A percentile compares a stretch with the other conserved stretches of the same genome.
phyloP scores from a whole-genome alignment of 2,797 vertebrate genomes.

The Eulemur mongoz region DNA sequence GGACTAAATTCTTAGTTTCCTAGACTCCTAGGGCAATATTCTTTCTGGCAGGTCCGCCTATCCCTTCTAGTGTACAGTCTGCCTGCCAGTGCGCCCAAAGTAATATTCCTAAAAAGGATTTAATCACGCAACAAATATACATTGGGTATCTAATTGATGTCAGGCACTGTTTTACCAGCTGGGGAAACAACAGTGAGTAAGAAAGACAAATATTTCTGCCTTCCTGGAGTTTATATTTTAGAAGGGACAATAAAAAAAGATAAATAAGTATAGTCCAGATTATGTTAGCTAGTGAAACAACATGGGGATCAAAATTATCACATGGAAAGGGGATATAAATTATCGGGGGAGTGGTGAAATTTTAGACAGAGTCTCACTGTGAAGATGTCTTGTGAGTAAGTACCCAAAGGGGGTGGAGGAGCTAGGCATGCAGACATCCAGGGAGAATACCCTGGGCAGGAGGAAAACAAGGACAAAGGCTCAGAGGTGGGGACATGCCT shows the following conservation, averaged over 20 bases:
- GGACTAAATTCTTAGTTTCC: background rate
- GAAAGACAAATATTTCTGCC: background rate
- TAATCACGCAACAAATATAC: background rate
- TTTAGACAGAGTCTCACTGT: background rate
- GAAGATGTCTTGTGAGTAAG: background rate
- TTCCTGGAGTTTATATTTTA: background rate
- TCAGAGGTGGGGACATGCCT: background rate
- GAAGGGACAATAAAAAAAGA: background rate
- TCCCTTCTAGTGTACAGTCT: background rate
- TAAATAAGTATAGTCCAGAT: background rate
- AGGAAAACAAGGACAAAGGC: background rate
- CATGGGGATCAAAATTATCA: background rate
- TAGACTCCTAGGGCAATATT: background rate
- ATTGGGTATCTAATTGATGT: background rate
- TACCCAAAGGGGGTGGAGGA: background rate
- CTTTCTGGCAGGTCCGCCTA: background rate
- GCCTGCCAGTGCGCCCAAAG: background rate
- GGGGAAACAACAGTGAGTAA: background rate
- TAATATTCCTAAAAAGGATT: background rate
- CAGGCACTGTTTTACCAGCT: background rate
- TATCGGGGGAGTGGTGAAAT: background rate
- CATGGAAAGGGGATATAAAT: background rate
- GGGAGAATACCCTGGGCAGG: background rate
- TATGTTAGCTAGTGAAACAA: background rate
- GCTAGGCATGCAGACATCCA: background rate